Conservation (phyloP, 2,797 vertebrate species). For the Apogon hyalosoma region DNA sequence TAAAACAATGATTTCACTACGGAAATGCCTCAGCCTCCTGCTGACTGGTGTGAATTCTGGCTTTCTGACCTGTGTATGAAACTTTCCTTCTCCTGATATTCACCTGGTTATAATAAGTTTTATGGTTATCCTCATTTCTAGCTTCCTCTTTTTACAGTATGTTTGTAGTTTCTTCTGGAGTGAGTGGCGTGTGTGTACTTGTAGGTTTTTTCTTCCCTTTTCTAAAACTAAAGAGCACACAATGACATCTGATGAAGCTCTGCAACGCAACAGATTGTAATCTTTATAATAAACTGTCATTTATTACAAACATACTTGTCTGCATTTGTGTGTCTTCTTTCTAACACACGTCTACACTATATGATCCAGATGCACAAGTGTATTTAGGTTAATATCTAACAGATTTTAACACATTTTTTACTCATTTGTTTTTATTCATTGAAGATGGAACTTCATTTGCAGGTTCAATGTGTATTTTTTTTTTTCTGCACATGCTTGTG, state of each 20-base stretch:
- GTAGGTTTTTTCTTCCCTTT: constrained; percentile 72
- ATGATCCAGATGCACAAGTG: neutral
- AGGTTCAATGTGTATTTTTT: too few species aligned
- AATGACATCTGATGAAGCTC: constrained; percentile 69
- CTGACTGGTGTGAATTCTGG: constrained; percentile 67
- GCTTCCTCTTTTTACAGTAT: constrained; percentile 76
- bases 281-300: constrained; percentile 81
- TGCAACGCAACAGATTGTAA: constrained; percentile 74
- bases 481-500: too few species aligned
- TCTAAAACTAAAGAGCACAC: constrained; percentile 64
- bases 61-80: constrained; percentile 51
- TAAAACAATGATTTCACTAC: constrained; percentile 19
- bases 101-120: constrained; percentile 51
- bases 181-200: constrained; percentile 74
- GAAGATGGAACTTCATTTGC: too few species aligned
- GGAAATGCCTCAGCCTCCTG: constrained; percentile 42
- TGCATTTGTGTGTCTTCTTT: constrained; percentile 20
- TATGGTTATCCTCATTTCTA: constrained; percentile 45
- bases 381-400: constrained; percentile 34
- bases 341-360: constrained; percentile 9
- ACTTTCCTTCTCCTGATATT: constrained; percentile 41
- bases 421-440: too few species aligned
- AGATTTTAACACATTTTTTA: constrained; percentile 5
- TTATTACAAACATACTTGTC: constrained; percentile 64
- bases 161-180: constrained; percentile 76